Base-by-base conservation (phyloP, 2,113 vertebrate genomes). In the Sigmodon hispidus region DNA sequence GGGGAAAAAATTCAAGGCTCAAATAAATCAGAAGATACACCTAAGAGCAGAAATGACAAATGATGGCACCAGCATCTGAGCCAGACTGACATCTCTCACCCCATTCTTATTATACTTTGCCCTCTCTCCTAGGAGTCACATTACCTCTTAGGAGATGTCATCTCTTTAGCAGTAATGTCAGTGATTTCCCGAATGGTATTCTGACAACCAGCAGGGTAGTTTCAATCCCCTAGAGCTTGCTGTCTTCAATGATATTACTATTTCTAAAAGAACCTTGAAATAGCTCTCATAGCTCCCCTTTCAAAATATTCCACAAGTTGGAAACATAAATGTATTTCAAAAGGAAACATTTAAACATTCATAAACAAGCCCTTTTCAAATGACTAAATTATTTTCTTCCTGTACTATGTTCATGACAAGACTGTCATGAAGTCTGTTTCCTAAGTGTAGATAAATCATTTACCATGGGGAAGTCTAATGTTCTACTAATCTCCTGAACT, bases 131-230 rank as follows among this genome's bases (percentile, higher is more conserved):
- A 57, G 48, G 90, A 88, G 80, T 29, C 57, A 19, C 92, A 72
- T 85, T 91, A 87, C 40, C 59, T 81, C 43, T 72, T 40, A 48
- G 7, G 72, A 85, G 67, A 43, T 45, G 70, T 92, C 81, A 76
- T 70, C 84, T 75, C 94, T 90, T 95, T 45, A 63, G 52, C 9
- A 86, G 55, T 55, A 93, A 92, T 93, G 72, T 17, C 80, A 63
- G 85, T 94, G 75, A 96, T 92, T 97, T 96, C 79, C 63, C n/a
- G 45, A 96, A 91, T 92, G 40, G 84, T 65, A 40, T 36, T 93
- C 96, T 93, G 70, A 95, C 76, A 80, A 87, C 57, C 90, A 87
- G 45, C 72, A 77, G 84, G 81, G 89, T 40, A 87, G 95, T 96
- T 96, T 90, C 80, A 67, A 26, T 55, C 45, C n/a, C 67, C 29